Percentiles rank a stretch among this genome's conserved stretches.
These are phyloP conservation scores for Pituophis catenifer DNA, from an alignment of 2,113 vertebrate species.

Conservation along the genomic window DNA sequence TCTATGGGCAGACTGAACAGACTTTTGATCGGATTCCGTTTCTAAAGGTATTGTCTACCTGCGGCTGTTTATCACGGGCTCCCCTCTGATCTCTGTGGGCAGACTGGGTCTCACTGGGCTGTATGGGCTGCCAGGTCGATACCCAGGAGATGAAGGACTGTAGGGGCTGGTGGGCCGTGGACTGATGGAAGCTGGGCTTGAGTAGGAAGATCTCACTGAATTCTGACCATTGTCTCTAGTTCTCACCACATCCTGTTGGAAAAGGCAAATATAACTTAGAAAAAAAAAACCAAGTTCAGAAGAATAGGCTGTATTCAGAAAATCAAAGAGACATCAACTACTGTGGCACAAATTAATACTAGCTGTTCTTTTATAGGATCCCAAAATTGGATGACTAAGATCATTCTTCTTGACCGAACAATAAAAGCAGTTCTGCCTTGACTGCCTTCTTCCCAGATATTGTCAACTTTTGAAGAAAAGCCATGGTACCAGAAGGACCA, in stretches of 20 bases:
- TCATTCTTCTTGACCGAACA: background rate
- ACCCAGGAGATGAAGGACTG: constrained; percentile 60
- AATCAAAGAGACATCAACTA: background rate
- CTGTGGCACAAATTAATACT: background rate
- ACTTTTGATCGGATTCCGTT: background rate
- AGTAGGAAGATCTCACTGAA: constrained; percentile 66
- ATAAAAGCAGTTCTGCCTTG: background rate
- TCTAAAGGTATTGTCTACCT: background rate
- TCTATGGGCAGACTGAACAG: background rate
- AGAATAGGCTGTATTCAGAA: background rate
- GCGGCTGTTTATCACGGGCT: background rate
- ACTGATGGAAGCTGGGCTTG: constrained; percentile 68
- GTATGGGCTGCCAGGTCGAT: constrained; percentile 54
- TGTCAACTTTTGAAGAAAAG: background rate
- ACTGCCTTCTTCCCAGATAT: background rate
- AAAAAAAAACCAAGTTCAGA: background rate
- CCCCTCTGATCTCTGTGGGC: constrained; percentile 20
- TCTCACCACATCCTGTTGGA: constrained; percentile 72
- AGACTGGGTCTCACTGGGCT: background rate
- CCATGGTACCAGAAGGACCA: background rate
- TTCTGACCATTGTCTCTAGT: constrained; percentile 57
- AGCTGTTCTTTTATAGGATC: background rate
- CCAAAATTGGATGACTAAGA: background rate
- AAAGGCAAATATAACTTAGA: background rate
- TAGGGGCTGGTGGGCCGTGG: constrained; percentile 68